These are phyloP conservation scores for Meloidogyne exigua DNA, from an alignment of 1,140 invertebrate genomes.

Conservation along the genomic window DNA sequence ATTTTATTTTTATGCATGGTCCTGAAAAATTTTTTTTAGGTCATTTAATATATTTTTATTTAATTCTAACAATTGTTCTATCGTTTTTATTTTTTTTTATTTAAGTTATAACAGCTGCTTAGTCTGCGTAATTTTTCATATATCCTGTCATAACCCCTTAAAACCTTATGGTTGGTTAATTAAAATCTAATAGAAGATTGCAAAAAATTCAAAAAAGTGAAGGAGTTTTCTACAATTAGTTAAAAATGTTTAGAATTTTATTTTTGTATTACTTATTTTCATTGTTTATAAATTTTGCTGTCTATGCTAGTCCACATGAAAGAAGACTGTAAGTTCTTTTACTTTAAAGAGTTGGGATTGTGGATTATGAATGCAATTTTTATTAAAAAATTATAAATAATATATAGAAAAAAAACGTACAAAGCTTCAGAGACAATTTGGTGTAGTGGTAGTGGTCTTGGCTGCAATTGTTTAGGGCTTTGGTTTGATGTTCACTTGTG, in stretches of 20 bases:
- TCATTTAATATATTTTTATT: neutral
- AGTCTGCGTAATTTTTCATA: neutral
- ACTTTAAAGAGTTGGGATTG: too few species aligned
- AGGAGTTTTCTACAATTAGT: neutral
- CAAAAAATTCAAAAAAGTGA: neutral
- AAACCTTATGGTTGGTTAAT: neutral
- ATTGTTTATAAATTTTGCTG: neutral
- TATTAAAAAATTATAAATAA: too few species aligned
- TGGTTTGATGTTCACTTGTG: neutral
- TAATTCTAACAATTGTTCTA: neutral
- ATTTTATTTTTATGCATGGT: neutral
- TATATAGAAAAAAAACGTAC: too few species aligned
- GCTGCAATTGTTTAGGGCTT: too few species aligned
- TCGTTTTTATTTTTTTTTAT: neutral
- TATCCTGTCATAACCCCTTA: neutral
- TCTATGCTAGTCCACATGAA: neutral
- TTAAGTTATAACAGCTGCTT: neutral
- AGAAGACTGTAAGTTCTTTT: neutral
- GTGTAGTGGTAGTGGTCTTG: neutral
- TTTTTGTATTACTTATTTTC: neutral
- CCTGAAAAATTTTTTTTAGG: neutral
- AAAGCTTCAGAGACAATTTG: too few species aligned
- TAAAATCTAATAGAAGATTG: neutral
- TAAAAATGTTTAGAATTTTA: neutral
- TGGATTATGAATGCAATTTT: too few species aligned